Base-by-base conservation (phyloP, 1,140 invertebrate genomes). In the Drosophila burlai region DNA sequence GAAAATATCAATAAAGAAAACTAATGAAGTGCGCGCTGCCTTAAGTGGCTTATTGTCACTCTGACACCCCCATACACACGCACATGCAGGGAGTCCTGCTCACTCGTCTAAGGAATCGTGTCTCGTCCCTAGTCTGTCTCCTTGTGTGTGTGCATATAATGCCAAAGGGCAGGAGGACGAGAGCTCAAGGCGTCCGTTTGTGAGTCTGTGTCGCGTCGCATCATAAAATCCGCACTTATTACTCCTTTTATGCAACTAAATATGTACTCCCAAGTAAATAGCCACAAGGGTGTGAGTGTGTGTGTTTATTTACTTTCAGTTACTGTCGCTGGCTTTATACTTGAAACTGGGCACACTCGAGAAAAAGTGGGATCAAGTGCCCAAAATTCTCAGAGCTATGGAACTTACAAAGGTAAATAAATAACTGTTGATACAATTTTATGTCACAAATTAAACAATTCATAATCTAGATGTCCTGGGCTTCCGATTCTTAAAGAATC, bases 1-100 rank as follows among this genome's bases (percentile, higher is more conserved):
- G 84, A 87, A 87, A 87, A 87, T 89, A 89, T 89, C 85, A 89
- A 89, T 89, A 89, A 89, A 89, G 85, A 77, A 85, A 90, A 90
- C 85, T 90, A 90, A 90, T 90, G 86, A 90, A 90, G 87, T 90
- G 85, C 85, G 86, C 85, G 85, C 79, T 76, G 85, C 80, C 85
- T 90, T 90, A 90, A 90, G 85, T 90, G 81, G 85, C 85, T 90
- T 90, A 85, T 81, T 80, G 85, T 80, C 86, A 85, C 86, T 90
- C 81, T 68, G 80, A 71, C 77, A 78, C 68, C 76, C 81, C 62
- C 60, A 40, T 47, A 55, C 47, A 66, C 58, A 60, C 40, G 43
- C 55, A 24, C 42, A 57, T 45, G 49, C 54, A 60, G 46, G 36
- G 47, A 55, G 55, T 77, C 50, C 64, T 77, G 50, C 46, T 55